A percentile compares a stretch with the other conserved stretches of the same genome.
Conservation (phyloP, 2,797 vertebrate genomes). For the Mormyrus hasselquistii region DNA sequence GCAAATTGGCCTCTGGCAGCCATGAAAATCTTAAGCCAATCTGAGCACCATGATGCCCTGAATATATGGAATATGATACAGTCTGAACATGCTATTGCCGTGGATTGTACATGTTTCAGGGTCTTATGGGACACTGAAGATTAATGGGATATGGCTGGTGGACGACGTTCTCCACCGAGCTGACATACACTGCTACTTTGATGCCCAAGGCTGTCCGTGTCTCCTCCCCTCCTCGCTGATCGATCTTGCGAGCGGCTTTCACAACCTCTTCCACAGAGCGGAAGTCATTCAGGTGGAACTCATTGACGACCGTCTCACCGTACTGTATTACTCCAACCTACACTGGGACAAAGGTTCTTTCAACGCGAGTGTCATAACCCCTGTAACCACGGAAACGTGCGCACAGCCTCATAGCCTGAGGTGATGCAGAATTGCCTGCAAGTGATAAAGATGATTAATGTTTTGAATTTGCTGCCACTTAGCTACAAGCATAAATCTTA, state of each 20-base stretch:
- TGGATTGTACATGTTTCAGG: too few relatives aligned
- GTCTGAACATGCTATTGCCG: too few relatives aligned
- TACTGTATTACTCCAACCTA: constrained; percentile 93
- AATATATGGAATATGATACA: not conserved
- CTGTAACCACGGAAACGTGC: not conserved
- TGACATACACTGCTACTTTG: constrained; percentile 76
- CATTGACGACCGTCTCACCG: constrained; percentile 87
- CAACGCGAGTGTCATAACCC: not conserved
- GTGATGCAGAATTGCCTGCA: not conserved
- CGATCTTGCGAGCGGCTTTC: constrained; percentile 80
- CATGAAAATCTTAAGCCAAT: too few relatives aligned
- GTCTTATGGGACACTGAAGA: not conserved
- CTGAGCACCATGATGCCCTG: not conserved
- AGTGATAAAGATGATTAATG: not conserved
- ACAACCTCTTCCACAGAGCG: constrained; percentile 88
- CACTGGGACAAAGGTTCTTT: not conserved
- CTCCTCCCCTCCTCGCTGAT: constrained; percentile 88
- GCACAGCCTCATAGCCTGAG: not conserved
- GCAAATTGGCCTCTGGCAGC: not conserved
- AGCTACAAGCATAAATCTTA: not conserved
- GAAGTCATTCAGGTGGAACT: constrained; percentile 89
- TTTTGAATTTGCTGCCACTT: not conserved
- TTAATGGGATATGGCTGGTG: not conserved
- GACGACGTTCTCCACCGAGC: not conserved
- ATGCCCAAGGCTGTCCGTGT: constrained; percentile 93